phyloP scores from a whole-genome alignment of 2,888 invertebrate genomes.

The Chromoteleia sp. region DNA sequence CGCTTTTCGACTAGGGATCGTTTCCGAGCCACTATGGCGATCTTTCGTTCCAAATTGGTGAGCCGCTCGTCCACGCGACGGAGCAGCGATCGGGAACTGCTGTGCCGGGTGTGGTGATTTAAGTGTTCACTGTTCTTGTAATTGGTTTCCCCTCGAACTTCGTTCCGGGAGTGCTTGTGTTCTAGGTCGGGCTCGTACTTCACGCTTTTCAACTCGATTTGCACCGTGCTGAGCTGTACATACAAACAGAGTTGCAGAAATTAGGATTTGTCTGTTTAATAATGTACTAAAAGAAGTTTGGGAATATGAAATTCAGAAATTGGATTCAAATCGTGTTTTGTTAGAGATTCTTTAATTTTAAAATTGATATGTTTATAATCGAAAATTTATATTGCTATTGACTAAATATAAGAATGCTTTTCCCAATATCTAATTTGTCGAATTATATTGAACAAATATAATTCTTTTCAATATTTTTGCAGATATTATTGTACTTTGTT shows the following conservation, averaged over 20 bases:
- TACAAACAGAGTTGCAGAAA: slow-evolving; percentile 1
- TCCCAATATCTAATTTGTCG: too few species aligned
- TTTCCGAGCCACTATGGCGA: slow-evolving; percentile 77
- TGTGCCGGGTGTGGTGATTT: slow-evolving; percentile 74
- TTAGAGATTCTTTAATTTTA: too few species aligned
- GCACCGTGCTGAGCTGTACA: slow-evolving; percentile 80
- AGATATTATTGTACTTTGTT: too few species aligned
- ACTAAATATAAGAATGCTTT: too few species aligned
- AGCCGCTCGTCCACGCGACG: slow-evolving; percentile 79
- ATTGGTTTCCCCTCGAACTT: slow-evolving; percentile 65
- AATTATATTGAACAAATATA: too few species aligned
- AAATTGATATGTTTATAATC: too few species aligned
- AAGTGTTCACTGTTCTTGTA: slow-evolving; percentile 61
- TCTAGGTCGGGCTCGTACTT: slow-evolving; percentile 75
- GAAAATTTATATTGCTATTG: too few species aligned
- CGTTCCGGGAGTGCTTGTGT: slow-evolving; percentile 70
- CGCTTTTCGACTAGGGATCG: slow-evolving; percentile 79
- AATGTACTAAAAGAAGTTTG: background rate
- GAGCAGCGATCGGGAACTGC: slow-evolving; percentile 73
- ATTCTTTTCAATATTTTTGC: too few species aligned
- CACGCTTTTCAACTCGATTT: slow-evolving; percentile 80
- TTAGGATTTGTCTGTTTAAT: background rate
- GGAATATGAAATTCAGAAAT: too few species aligned
- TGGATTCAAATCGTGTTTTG: too few species aligned
- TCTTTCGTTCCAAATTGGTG: slow-evolving; percentile 79